Base-by-base conservation (phyloP, 37 sponge, comb jelly and placozoan genomes). In the Agelas oroides region DNA sequence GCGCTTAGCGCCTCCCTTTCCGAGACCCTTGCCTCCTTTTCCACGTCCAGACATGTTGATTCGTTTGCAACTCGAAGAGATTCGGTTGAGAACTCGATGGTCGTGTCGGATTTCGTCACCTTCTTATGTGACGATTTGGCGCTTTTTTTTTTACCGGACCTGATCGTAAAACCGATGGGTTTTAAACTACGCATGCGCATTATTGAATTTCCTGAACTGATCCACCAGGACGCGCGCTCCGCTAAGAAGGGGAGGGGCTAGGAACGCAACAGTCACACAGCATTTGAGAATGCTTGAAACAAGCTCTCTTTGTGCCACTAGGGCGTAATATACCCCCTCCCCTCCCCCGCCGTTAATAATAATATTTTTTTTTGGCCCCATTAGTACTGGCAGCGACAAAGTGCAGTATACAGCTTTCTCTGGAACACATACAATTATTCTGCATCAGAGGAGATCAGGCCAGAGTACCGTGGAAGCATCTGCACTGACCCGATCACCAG, bases 1-100 rank as follows among this genome's bases (percentile, higher is more conserved):
- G 75, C 96, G 94, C 91, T 95, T 95, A 24, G 96, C 96, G 82
- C 96, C 96, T 84, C 96, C 96, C 75, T 95, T 95, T 86, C 96
- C 96, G 68, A 95, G 96, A 40, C 96, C 96, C 80, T 93, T 89
- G 77, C 96, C 96, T 89, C 94, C 94, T 93, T 93, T 93, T 62
- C 96, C 96, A 53, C 96, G 93, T 71, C 96, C 96, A 93, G 96
- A 90, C 96, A 95, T 95, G 72, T 23, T 71, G 72, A 38, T 71
- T 71, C 46, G 46, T 8, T 46, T 46, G 46, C 3, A 8, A 46
- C 6, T 46, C 3, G 46, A 46, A 46, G 6, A 40, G 52, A 24
- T 71, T 71, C 46, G 46, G 8, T 46, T 3, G 46, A 46, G 46
- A 46, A 46, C 46, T 46, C 6, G 8, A 46, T 46, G 46, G 8